phyloP scores from a whole-genome alignment of 1,140 invertebrate species.

The Drosophila ambigua region DNA sequence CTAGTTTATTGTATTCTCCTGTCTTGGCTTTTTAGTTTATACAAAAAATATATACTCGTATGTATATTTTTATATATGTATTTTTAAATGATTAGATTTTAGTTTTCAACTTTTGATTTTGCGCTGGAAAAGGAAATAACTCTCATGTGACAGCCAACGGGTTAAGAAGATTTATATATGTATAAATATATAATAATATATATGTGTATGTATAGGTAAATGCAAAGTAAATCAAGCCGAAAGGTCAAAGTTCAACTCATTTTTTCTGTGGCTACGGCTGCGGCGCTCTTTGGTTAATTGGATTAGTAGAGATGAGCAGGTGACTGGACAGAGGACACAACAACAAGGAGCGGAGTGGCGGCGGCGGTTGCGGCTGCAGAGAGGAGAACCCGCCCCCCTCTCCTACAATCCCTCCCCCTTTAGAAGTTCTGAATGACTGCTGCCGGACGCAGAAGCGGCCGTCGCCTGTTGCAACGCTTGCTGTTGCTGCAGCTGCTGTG shows the following conservation, averaged over 20 bases:
- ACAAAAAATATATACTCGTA: constrained; percentile 48
- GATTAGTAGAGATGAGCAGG: constrained; percentile 57
- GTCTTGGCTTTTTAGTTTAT: constrained; percentile 46
- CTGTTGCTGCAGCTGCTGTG: constrained; percentile 62
- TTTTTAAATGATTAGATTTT: constrained; percentile 42
- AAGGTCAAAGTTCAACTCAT: constrained; percentile 25
- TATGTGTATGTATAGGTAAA: constrained; percentile 44
- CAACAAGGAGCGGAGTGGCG: neutral
- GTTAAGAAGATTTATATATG: constrained; percentile 5
- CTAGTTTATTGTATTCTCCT: constrained; percentile 35
- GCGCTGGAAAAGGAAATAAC: constrained; percentile 51
- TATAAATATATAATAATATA: constrained; percentile 10
- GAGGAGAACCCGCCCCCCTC: constrained; percentile 9
- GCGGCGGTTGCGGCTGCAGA: too few species aligned
- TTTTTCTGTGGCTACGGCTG: constrained; percentile 2
- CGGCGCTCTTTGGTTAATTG: constrained; percentile 73
- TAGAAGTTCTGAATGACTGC: constrained; percentile 17
- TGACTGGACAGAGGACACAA: constrained; percentile 1
- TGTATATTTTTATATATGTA: constrained; percentile 25
- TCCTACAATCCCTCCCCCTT: constrained; percentile 31
- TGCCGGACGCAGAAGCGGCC: constrained; percentile 49
- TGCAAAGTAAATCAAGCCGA: constrained; percentile 45
- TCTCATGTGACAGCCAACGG: constrained; percentile 21
- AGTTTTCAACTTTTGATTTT: constrained; percentile 62
- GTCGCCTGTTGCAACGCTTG: constrained; percentile 69